Base-by-base conservation (phyloP, 2,888 invertebrate genomes). In the Leucoma salicis region DNA sequence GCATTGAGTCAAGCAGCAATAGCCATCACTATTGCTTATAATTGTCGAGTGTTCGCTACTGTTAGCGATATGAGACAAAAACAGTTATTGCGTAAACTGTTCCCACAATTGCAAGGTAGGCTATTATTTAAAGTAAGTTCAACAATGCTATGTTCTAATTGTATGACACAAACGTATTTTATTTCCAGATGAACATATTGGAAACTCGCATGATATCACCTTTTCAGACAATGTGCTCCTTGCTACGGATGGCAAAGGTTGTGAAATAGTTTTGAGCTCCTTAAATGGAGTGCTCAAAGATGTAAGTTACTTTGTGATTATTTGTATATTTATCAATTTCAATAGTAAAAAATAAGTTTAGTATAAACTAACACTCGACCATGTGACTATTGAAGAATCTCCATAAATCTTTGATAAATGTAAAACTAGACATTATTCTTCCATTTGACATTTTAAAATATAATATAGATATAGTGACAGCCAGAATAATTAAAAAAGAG, bases 1-100 rank as follows among this genome's bases (percentile, higher is more conserved):
- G 82, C 78, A 0, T 36, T 84, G 2, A 84, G 82, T 0, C 84
- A 84, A 49, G 84, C 85, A 0, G 46, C 64, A 0, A 78, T 83
- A 14, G 56, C 73, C 0, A 57, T 84, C 0, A 72, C 76, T 0
- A 53, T 85, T 3, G 74, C 74, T 0, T 38, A 53, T 8, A 63
- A 60, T 2, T 80, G 74, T 37, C 41, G 65, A 35, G 77, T 82
- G 1, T 82, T 78, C 36, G 62, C 78, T 0, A 82, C 83, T 0
- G 83, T 82, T 32, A 69, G 75, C 16, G 64, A 74, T 27, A 7
- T 51, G 2, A 41, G 42, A 12, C 83, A 82, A 56, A 84, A 83
- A 39, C 52, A 47, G 0, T 78, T 82, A 44, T 45, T 84, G 4
- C 46, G 35, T 10, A 76, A 60, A 46, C 14, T 82, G 10, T 84